Evolutionary conservation across 1,140 invertebrate species (phyloP).

Genomic region (Lanistes nyassanus): DNA sequence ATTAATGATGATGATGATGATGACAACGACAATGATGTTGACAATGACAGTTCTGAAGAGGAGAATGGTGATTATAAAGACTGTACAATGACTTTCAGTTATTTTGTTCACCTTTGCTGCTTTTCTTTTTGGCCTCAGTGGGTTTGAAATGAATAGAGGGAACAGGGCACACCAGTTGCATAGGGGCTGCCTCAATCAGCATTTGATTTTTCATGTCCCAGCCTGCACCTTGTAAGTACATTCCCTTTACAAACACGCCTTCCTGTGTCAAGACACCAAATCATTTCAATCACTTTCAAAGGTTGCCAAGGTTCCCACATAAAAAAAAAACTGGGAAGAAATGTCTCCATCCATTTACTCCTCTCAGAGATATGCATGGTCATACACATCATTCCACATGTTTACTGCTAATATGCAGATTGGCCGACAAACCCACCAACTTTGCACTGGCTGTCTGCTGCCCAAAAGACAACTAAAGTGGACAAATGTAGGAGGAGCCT

Average conservation of each 20-base stretch:
- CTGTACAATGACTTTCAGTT: no score
- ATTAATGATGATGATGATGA: no score
- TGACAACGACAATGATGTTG: no score
- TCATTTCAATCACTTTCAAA: background rate
- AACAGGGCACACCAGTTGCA: slow-evolving; percentile 68
- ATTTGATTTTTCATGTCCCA: slow-evolving; percentile 67
- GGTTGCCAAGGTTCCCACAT: background rate
- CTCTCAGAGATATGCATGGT: no score
- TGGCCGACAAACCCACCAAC: no score
- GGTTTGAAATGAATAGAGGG: slow-evolving; percentile 72
- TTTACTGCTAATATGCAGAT: no score
- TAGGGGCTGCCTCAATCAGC: slow-evolving; percentile 66
- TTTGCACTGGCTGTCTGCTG: no score
- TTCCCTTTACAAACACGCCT: slow-evolving; percentile 68
- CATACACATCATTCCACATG: no score
- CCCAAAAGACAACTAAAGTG: no score
- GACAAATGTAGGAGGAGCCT: no score
- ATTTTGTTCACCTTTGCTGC: slow-evolving; percentile 70
- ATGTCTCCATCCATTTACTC: background rate
- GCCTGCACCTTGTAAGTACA: slow-evolving; percentile 67
- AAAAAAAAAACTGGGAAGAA: background rate
- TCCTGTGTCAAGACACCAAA: slow-evolving; percentile 51
- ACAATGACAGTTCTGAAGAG: no score
- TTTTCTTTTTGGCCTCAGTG: slow-evolving; percentile 75
- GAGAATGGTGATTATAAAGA: no score